Conservation (phyloP, 2,113 vertebrate genomes). For the Pluvianellus socialis region DNA sequence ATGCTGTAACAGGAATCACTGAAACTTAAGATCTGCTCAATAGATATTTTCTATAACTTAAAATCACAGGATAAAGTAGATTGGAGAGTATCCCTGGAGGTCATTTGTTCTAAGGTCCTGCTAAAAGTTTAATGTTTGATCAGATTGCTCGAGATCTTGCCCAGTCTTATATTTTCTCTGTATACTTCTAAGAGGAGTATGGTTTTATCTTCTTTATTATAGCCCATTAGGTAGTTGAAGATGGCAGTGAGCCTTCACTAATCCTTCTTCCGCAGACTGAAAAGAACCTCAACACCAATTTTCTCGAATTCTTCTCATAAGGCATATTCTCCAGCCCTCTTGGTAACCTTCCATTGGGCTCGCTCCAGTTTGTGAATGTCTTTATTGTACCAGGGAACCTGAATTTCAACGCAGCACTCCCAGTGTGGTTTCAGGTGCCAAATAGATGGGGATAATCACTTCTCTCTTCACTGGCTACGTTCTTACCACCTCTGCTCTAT, state of each 20-base stretch:
- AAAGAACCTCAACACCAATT: neutral
- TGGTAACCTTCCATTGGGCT: neutral
- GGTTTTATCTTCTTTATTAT: neutral
- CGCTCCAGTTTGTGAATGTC: neutral
- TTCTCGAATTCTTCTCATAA: neutral
- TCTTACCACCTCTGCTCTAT: neutral
- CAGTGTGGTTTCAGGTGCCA: neutral
- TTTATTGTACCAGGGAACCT: neutral
- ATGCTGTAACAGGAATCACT: neutral
- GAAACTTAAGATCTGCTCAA: neutral
- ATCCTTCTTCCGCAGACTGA: neutral
- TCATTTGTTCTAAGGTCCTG: neutral
- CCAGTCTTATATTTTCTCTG: neutral
- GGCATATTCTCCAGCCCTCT: neutral
- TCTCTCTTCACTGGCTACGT: accelerated
- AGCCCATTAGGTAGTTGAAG: neutral
- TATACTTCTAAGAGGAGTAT: neutral
- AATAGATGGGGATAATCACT: neutral
- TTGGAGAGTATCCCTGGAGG: neutral
- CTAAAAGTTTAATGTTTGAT: neutral
- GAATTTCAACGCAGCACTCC: neutral
- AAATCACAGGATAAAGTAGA: neutral
- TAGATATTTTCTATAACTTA: neutral
- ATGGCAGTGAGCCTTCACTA: neutral
- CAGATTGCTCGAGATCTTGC: neutral